These are phyloP conservation scores for Chionodraco myersi DNA, from an alignment of 2,113 vertebrate species.

Conservation along the genomic window DNA sequence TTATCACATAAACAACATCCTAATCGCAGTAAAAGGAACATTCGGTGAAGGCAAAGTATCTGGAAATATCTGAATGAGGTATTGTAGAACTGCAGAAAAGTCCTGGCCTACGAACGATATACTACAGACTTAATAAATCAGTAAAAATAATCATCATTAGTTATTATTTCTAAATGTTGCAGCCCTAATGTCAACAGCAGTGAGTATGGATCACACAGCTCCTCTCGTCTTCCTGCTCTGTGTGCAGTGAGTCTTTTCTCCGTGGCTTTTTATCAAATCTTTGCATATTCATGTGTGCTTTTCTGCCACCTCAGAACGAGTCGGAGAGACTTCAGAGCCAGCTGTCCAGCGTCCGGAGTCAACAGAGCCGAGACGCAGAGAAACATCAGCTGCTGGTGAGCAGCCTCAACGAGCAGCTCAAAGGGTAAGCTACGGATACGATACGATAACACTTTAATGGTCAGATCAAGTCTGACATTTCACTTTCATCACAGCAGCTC, in stretches of 20 bases:
- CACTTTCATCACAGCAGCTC: too few relatives aligned
- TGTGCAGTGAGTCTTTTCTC: conserved; percentile 48
- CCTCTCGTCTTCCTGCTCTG: background rate
- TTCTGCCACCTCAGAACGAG: conserved; percentile 83
- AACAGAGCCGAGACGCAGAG: conserved; percentile 87
- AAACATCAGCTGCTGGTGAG: conserved; percentile 87
- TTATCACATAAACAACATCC: too few relatives aligned
- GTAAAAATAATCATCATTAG: too few relatives aligned
- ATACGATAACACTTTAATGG: too few relatives aligned
- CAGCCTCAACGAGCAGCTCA: conserved; percentile 88
- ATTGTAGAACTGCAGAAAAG: too few relatives aligned
- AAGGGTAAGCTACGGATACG: conserved; percentile 79
- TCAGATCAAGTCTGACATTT: too few relatives aligned
- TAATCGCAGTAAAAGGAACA: too few relatives aligned
- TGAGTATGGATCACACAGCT: background rate
- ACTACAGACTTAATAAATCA: too few relatives aligned
- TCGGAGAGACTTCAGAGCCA: conserved; percentile 88
- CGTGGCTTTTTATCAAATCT: background rate
- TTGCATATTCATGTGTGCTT: background rate
- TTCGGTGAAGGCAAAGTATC: too few relatives aligned
- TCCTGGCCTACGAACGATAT: too few relatives aligned
- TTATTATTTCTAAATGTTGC: too few relatives aligned
- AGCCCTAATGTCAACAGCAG: background rate
- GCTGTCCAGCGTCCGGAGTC: conserved; percentile 81
- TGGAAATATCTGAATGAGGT: too few relatives aligned